Evolutionary conservation across 2,113 vertebrate genomes (phyloP).

Genomic region (Speoplatyrhinus poulsoni): DNA sequence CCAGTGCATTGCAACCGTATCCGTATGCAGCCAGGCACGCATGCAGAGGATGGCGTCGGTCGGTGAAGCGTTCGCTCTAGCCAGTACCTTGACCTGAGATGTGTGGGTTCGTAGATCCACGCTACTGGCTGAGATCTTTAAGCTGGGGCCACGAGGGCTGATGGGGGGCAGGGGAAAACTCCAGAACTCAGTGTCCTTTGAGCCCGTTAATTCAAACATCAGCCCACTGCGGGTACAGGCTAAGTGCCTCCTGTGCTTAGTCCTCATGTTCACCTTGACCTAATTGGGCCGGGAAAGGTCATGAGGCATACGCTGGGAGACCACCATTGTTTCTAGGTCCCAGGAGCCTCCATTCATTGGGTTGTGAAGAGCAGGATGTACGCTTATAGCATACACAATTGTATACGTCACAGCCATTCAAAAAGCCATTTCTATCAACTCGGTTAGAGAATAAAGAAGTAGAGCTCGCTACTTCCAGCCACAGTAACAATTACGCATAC

Average conservation of each 20-base stretch:
- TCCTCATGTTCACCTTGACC: slow-evolving; percentile 58
- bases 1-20: slow-evolving; percentile 18
- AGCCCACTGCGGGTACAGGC: slow-evolving; percentile 74
- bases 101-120: slow-evolving; percentile 28
- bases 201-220: slow-evolving; percentile 52
- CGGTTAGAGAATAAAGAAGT: not conserved
- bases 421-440: not conserved
- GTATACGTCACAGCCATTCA: not conserved
- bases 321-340: slow-evolving; percentile 2
- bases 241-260: slow-evolving; percentile 71
- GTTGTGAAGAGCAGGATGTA: slow-evolving; percentile 9
- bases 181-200: slow-evolving; percentile 75
- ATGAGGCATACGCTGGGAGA: slow-evolving; percentile 40
- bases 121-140: slow-evolving; percentile 54
- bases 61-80: slow-evolving; percentile 15
- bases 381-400: slow-evolving; percentile 9
- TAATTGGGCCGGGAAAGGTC: slow-evolving; percentile 60
- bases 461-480: not conserved
- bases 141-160: slow-evolving; percentile 49
- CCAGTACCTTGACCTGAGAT: slow-evolving; percentile 67
- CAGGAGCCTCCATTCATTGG: slow-evolving; percentile 3
- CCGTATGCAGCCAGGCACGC: slow-evolving; percentile 27
- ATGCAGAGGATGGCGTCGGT: slow-evolving; percentile 42
- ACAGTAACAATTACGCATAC: not conserved
- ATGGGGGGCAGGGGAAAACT: slow-evolving; percentile 78